phyloP scores from a whole-genome alignment of 2,797 vertebrate species.

The Taeniopygia guttata region DNA sequence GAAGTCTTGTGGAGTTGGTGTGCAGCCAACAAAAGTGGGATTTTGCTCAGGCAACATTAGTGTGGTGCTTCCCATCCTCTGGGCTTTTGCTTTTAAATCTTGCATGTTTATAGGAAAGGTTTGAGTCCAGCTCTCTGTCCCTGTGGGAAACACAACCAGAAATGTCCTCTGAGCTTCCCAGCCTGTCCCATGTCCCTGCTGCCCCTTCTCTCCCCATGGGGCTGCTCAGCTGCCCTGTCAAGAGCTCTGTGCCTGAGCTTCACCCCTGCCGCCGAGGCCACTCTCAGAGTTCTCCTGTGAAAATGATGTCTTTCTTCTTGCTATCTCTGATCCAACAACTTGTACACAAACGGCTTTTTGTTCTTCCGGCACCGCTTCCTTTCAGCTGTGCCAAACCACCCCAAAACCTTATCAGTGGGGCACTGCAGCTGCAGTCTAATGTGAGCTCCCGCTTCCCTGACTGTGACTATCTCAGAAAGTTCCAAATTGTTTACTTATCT shows the following conservation, averaged over 20 bases:
- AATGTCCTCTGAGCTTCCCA: background rate
- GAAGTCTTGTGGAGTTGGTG: background rate
- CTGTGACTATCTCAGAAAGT: constrained; percentile 75
- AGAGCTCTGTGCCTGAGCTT: background rate
- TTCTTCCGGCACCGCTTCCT: background rate
- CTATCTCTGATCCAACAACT: constrained; percentile 30
- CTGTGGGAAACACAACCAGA: background rate
- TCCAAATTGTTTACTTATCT: constrained; percentile 98
- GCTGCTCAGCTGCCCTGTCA: background rate
- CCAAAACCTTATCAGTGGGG: constrained; percentile 9
- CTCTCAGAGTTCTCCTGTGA: background rate
- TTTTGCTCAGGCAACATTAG: background rate
- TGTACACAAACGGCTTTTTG: constrained; percentile 19
- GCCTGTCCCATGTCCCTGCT: background rate
- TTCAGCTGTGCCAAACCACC: background rate
- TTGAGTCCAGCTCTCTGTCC: background rate
- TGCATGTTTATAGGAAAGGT: rapidly evolving
- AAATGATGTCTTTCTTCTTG: constrained; percentile 26
- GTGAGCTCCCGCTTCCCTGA: background rate
- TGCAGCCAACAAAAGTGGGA: background rate
- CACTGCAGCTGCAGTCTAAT: background rate
- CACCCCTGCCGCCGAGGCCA: background rate
- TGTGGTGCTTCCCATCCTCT: background rate
- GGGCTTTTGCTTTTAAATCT: background rate
- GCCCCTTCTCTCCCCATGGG: background rate